Base-by-base conservation (phyloP, 2,888 invertebrate genomes). In the Zeuzera pyrina region DNA sequence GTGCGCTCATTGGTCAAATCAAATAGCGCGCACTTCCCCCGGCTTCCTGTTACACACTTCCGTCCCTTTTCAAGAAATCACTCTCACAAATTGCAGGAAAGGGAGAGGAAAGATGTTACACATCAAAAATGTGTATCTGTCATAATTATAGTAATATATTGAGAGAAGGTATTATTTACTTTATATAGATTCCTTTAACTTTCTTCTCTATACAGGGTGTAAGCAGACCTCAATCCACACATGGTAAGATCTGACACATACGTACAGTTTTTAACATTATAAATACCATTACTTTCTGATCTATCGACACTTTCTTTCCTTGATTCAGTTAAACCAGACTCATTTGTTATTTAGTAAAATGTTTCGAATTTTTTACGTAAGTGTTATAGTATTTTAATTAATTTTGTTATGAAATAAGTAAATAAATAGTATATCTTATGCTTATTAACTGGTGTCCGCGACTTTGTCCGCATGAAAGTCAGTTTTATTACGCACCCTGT, bases 291-390 rank as follows among this genome's bases (percentile, higher is more conserved):
- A 45, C 57, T 57, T 59, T 57, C 55, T 44, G 47, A 8, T 33
- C 30, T 30, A 25, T 22, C 31, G 41, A 33, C 72, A 78, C 73
- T 77, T 67, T 69, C 69, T 47, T 55, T 54, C 49, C 46, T 47
- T 28, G 38, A 47, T 43, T 39, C 45, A 42, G 39, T 36, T 39
- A 40, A 38, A 31, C 35, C 36, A 35, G 42, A 43, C 36, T 40
- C 44, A 45, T 10, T 52, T 38, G 15, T 29, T 28, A 45, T 38
- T 34, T 30, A 34, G 33, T 35, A 63, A 64, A 59, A 73, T 76
- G 70, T 42, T 43, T 35, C 49, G 47, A 36, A 39, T 60, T 32
- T 42, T 37, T 49, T 65, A 54, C 41, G 76, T 77, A 52, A 77
- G 77, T 73, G 38, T 25, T 14, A 15, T 19, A 7, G 8, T 7